Base-by-base conservation (phyloP, 2,113 vertebrate genomes). In the Stigmatopora nigra region DNA sequence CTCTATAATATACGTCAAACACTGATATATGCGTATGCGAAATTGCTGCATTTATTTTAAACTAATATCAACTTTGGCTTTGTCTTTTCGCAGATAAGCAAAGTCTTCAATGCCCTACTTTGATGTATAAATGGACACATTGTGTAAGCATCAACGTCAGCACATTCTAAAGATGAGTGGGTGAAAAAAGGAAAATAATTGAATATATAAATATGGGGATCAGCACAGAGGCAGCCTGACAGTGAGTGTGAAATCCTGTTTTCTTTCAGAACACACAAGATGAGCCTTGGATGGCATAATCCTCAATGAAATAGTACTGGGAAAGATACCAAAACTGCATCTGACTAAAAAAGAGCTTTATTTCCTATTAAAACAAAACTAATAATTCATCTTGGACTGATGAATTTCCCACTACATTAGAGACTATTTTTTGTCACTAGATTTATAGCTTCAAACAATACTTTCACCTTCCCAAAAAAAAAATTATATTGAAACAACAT, bases 211-310 rank as follows among this genome's bases (percentile, higher is more conserved):
- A 87, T 86, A 80, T 56, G 72, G 57, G 81, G 77, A 86, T 85
- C 75, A 83, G 83, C 67, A 76, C 74, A 81, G 67, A 82, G 71
- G 80, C 77, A 77, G 67, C 79, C 67, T 90, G 88, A 88, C 86
- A 88, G 82, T 59, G 64, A 79, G 80, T 78, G 81, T 87, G 80
- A 89, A 85, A 90, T 89, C 84, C 86, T 77, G 77, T 90, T 88
- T 88, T 76, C 82, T 81, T 78, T 73, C 69, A 68, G 76, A 83
- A 76, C 68, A 73, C 77, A 75, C 77, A 78, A 78, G 69, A 41
- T 77, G 79, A 80, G 78, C 78, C 60, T 75, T 70, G 80, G 75
- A 71, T 38, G 63, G 64, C 49, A 77, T 81, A 86, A 87, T 84
- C 82, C 65, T 63, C 61, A 19, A 55, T 69, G 78, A 84, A 82